Evolutionary conservation across 2,888 invertebrate species (phyloP).

Genomic region (Neoitamus cyanurus): DNA sequence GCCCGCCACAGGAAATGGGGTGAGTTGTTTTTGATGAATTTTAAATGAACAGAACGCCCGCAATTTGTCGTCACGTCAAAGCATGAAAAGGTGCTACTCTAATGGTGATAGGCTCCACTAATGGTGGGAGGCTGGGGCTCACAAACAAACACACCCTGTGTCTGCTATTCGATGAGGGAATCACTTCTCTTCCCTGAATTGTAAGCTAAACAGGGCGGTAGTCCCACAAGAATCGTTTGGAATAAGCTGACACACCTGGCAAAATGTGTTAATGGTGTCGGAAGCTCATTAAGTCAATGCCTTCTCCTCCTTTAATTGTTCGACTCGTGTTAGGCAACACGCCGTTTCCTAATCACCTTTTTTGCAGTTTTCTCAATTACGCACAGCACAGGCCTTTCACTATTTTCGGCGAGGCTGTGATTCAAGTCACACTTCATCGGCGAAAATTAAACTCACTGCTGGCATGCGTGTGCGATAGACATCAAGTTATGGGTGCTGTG

Average conservation of each 20-base stretch:
- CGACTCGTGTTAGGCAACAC: not conserved
- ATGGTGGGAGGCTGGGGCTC: not conserved
- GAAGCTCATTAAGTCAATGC: not conserved
- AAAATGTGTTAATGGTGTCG: not conserved
- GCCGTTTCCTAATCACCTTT: not conserved
- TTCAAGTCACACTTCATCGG: not conserved
- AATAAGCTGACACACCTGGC: not conserved
- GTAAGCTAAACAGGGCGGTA: not conserved
- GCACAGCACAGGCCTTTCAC: not conserved
- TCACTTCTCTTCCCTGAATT: not conserved
- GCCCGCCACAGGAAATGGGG: constrained; percentile 59
- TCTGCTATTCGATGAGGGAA: not conserved
- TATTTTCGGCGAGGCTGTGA: not conserved
- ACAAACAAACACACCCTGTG: not conserved
- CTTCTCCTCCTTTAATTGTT: not conserved
- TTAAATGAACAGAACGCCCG: not conserved
- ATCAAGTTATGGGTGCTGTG: no score
- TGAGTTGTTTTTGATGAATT: constrained; percentile 50
- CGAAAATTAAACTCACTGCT: no score
- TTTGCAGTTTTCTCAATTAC: not conserved
- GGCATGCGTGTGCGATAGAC: no score
- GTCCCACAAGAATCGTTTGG: not conserved
- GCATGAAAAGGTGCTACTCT: not conserved
- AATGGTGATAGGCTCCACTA: not conserved
- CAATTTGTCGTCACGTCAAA: not conserved